Evolutionary conservation across 2,888 invertebrate species (phyloP).

Genomic region (Dexiosoma caninum): DNA sequence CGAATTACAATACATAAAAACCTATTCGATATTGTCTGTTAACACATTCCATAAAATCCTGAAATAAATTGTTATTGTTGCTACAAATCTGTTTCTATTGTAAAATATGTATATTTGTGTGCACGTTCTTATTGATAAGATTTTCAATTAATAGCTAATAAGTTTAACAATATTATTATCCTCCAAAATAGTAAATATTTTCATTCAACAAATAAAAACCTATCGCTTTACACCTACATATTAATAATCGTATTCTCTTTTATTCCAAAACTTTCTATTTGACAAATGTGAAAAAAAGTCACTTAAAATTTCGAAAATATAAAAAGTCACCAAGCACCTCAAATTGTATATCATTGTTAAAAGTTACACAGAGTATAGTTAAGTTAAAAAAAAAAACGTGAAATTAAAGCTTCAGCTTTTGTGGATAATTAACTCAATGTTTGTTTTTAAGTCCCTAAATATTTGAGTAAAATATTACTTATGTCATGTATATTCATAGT

Average conservation of each 20-base stretch:
- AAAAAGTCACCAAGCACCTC: neutral
- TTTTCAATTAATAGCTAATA: conserved; percentile 42
- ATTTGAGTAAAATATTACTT: conserved; percentile 8
- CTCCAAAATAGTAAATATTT: neutral
- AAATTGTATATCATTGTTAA: conserved; percentile 53
- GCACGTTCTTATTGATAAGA: neutral
- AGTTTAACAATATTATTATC: neutral
- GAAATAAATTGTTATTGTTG: neutral
- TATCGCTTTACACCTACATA: too few relatives aligned
- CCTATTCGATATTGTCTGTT: too few relatives aligned
- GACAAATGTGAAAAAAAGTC: too few relatives aligned
- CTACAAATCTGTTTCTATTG: neutral
- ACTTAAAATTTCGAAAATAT: neutral
- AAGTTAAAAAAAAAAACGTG: conserved; percentile 1
- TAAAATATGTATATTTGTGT: neutral
- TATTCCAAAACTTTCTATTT: too few relatives aligned
- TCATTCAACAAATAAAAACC: conserved; percentile 4
- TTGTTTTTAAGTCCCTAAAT: conserved; percentile 31
- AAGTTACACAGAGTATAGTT: conserved; percentile 16
- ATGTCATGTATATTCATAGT: too few relatives aligned
- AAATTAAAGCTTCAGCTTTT: conserved; percentile 12
- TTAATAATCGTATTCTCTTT: too few relatives aligned
- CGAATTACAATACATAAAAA: too few relatives aligned
- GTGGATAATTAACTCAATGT: too few relatives aligned
- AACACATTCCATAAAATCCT: conserved; percentile 26